Percentiles rank a stretch among this genome's conserved stretches.
phyloP scores from a whole-genome alignment of 1,140 invertebrate species.

The Anagrus nilaparvatae region DNA sequence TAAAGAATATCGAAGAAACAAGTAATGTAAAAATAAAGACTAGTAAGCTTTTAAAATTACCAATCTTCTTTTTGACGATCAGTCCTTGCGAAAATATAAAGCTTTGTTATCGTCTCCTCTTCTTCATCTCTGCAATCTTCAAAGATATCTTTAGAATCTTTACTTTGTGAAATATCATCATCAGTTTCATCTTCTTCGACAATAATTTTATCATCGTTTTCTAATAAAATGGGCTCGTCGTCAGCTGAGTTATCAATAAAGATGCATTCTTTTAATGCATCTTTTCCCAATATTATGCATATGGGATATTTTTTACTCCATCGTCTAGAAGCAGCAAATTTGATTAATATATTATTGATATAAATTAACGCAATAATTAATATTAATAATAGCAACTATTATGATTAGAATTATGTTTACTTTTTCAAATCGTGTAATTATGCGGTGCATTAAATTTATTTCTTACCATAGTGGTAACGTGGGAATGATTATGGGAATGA shows the following conservation, averaged over 20 bases:
- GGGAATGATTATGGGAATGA: no score
- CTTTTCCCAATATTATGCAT: conserved; percentile 49
- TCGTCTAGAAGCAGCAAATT: no score
- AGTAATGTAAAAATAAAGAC: neutral
- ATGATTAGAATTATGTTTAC: no score
- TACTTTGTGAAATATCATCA: conserved; percentile 27
- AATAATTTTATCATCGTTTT: conserved; percentile 25
- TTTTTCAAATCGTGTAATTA: no score
- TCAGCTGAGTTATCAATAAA: conserved; percentile 28
- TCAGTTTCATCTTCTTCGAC: conserved; percentile 31
- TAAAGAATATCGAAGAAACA: conserved; percentile 18
- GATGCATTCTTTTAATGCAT: conserved; percentile 26
- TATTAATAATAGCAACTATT: no score
- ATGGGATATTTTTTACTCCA: conserved; percentile 93
- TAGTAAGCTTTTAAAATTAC: conserved; percentile 40
- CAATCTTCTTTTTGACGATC: conserved; percentile 85
- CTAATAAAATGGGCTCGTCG: conserved; percentile 25
- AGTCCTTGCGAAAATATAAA: conserved; percentile 69
- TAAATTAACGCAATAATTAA: no score
- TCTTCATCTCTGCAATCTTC: conserved; percentile 32
- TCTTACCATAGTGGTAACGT: no score
- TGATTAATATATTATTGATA: no score
- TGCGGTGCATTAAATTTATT: no score
- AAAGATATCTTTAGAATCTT: conserved; percentile 30
- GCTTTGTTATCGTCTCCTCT: conserved; percentile 30